These are phyloP conservation scores for Cryptus armator DNA, from an alignment of 2,888 invertebrate species.

Conservation along the genomic window DNA sequence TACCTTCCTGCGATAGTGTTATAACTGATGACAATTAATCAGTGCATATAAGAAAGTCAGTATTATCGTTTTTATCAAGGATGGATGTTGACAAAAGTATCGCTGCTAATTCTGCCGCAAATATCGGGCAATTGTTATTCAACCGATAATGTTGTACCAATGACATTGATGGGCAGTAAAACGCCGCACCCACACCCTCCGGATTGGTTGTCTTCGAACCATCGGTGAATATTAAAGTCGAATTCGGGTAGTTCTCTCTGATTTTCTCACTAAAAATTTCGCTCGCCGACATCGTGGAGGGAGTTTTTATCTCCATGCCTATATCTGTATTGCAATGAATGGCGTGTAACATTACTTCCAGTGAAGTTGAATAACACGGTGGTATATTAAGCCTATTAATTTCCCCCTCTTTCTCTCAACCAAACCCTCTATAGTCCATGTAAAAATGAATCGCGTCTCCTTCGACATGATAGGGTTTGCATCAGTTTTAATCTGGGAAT, in stretches of 20 bases:
- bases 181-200: background rate
- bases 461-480: no score
- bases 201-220: slow-evolving; percentile 12
- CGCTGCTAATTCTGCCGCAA: slow-evolving; percentile 3
- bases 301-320: no score
- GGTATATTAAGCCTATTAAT: no score
- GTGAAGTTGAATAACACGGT: no score
- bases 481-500: no score
- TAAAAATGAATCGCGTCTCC: no score
- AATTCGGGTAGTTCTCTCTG: background rate
- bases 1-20: background rate
- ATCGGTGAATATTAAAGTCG: background rate
- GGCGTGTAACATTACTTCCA: no score
- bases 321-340: no score
- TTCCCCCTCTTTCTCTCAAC: no score
- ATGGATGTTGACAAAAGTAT: background rate
- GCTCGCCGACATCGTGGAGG: no score
- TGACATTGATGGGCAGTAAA: slow-evolving; percentile 9
- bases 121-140: background rate
- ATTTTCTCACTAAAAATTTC: no score
- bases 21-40: slow-evolving; percentile 11
- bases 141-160: background rate
- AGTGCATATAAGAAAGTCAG: background rate
- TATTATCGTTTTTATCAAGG: background rate
- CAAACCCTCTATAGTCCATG: no score